phyloP scores from a whole-genome alignment of 2,113 vertebrate genomes.

The Nematolebias whitei region DNA sequence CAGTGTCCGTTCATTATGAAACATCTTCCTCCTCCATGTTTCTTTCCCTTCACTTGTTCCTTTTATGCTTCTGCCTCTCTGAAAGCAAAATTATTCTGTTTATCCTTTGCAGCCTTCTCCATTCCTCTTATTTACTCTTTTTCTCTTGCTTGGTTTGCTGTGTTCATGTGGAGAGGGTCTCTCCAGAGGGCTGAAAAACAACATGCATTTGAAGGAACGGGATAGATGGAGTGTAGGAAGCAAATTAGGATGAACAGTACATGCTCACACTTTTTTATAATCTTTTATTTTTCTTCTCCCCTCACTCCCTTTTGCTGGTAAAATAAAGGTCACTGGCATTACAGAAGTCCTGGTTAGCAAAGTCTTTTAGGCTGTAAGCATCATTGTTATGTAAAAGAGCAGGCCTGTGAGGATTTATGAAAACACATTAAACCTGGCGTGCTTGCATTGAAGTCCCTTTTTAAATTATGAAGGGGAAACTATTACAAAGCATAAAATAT shows the following conservation, averaged over 20 bases:
- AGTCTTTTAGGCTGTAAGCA: not conserved
- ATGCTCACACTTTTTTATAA: conserved; percentile 17
- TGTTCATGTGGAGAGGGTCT: conserved; percentile 46
- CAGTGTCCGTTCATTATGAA: conserved; percentile 40
- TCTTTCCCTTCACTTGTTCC: conserved; percentile 7
- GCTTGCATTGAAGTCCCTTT: conserved; percentile 16
- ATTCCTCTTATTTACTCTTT: conserved; percentile 25
- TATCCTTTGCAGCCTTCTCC: conserved; percentile 22
- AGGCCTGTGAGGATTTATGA: conserved; percentile 30
- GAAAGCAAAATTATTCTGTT: conserved; percentile 37
- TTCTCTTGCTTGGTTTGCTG: conserved; percentile 26
- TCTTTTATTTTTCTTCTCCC: conserved; percentile 4
- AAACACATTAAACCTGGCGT: conserved; percentile 7
- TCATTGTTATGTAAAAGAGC: conserved; percentile 22
- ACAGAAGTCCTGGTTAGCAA: conserved; percentile 17
- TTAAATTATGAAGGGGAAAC: conserved; percentile 34
- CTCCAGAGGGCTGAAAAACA: conserved; percentile 26
- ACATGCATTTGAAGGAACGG: conserved; percentile 22
- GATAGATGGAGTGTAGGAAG: conserved; percentile 2
- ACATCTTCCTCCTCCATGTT: conserved; percentile 29
- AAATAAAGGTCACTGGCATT: not conserved
- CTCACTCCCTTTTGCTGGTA: conserved; percentile 43
- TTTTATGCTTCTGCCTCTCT: conserved; percentile 8
- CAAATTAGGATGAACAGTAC: not conserved
- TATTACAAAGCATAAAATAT: conserved; percentile 12